These are phyloP conservation scores for Coreius guichenoti DNA, from an alignment of 2,797 vertebrate species.

Conservation along the genomic window DNA sequence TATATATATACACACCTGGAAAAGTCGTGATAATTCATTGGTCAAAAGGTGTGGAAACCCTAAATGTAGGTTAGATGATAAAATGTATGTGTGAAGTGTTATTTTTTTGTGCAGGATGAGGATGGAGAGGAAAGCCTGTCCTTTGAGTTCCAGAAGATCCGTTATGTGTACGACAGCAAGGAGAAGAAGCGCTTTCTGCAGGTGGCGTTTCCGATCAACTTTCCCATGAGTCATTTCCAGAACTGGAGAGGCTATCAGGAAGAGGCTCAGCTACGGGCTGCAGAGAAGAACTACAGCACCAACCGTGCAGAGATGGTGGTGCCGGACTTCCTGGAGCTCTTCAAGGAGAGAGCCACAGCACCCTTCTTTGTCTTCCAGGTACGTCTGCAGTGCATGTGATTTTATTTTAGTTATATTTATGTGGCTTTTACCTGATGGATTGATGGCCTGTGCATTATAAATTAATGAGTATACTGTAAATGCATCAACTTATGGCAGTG, in stretches of 20 bases:
- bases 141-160: conserved; percentile 97
- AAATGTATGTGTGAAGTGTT: background rate
- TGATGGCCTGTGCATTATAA: background rate
- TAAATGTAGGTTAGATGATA: background rate
- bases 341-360: conserved; percentile 94
- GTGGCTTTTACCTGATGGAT: no score
- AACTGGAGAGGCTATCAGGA: conserved; percentile 91
- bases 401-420: background rate
- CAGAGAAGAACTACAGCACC: conserved; percentile 88
- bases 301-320: conserved; percentile 98
- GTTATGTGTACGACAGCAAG: conserved; percentile 84
- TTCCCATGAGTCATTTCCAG: conserved; percentile 87
- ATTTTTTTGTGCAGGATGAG: conserved; percentile 78
- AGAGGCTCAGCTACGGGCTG: conserved; percentile 85
- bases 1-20: background rate
- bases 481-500: background rate
- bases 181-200: conserved; percentile 89
- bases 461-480: background rate
- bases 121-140: conserved; percentile 81
- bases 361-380: conserved; percentile 99
- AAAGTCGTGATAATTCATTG: background rate
- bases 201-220: conserved; percentile 85
- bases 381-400: background rate
- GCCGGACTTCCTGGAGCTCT: conserved; percentile 95
- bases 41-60: background rate